These are phyloP conservation scores for Umimayanthus chanpuru DNA, from an alignment of 92 coral and sea anemone species.

Conservation along the genomic window DNA sequence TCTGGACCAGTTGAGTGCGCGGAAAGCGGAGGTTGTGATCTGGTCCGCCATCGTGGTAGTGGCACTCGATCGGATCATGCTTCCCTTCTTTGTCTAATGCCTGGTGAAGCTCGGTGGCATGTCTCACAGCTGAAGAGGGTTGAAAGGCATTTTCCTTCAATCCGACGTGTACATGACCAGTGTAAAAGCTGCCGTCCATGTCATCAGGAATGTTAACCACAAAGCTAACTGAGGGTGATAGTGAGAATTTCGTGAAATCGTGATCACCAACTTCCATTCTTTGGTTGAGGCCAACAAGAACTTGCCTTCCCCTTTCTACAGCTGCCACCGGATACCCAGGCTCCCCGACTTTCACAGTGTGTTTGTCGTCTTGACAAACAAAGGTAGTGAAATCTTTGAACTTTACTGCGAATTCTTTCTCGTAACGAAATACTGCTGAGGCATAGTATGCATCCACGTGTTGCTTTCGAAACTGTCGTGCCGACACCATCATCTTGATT, in stretches of 20 bases:
- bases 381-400: conserved; percentile 50
- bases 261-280: conserved; percentile 63
- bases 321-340: conserved; percentile 68
- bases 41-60: conserved; percentile 61
- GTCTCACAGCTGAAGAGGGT: conserved; percentile 51
- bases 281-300: conserved; percentile 57
- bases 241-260: conserved; percentile 63
- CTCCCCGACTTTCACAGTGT: conserved; percentile 63
- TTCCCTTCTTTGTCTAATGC: not conserved
- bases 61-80: conserved; percentile 35
- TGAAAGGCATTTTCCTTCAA: conserved; percentile 62
- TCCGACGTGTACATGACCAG: conserved; percentile 56
- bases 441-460: conserved; percentile 59
- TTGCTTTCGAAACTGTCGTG: conserved; percentile 52
- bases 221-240: conserved; percentile 59
- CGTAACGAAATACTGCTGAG: conserved; percentile 23
- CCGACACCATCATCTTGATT: conserved; percentile 60
- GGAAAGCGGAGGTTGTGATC: conserved; percentile 55
- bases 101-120: conserved; percentile 50
- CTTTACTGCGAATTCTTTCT: conserved; percentile 45
- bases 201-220: conserved; percentile 54
- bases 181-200: conserved; percentile 61
- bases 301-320: conserved; percentile 61
- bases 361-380: too few relatives aligned
- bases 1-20: conserved; percentile 44